A percentile compares a stretch with the other conserved stretches of the same genome.
These are phyloP conservation scores for Coreius guichenoti DNA, from an alignment of 2,797 vertebrate genomes.

Conservation along the genomic window DNA sequence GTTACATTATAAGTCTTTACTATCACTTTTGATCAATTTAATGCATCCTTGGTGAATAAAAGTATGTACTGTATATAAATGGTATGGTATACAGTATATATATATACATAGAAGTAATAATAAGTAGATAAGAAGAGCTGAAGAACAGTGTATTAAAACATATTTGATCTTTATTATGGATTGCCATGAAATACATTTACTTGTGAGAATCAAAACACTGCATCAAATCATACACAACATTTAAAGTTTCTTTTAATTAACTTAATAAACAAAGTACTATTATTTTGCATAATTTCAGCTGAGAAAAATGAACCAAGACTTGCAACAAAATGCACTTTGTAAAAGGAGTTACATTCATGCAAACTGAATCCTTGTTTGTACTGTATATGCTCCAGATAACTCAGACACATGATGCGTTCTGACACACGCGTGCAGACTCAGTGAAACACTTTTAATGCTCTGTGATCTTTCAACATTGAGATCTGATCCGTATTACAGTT, in stretches of 20 bases:
- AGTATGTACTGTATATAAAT: no score
- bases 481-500: background rate
- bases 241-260: background rate
- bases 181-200: constrained; percentile 19
- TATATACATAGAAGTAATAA: no score
- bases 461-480: background rate
- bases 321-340: background rate
- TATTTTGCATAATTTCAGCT: constrained; percentile 15
- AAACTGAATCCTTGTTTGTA: background rate
- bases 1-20: no score
- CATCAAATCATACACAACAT: constrained; percentile 18
- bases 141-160: background rate
- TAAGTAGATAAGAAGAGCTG: background rate
- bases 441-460: background rate
- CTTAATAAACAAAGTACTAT: background rate
- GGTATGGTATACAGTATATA: no score
- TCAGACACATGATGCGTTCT: no score
- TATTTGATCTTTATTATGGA: constrained; percentile 14
- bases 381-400: background rate
- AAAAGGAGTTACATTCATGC: constrained; percentile 30
- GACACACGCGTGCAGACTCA: no score
- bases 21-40: no score
- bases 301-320: background rate
- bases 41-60: no score
- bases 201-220: constrained; percentile 12